Base-by-base conservation (phyloP, 2,797 vertebrate species). In the Enteromius unitaeniatus region DNA sequence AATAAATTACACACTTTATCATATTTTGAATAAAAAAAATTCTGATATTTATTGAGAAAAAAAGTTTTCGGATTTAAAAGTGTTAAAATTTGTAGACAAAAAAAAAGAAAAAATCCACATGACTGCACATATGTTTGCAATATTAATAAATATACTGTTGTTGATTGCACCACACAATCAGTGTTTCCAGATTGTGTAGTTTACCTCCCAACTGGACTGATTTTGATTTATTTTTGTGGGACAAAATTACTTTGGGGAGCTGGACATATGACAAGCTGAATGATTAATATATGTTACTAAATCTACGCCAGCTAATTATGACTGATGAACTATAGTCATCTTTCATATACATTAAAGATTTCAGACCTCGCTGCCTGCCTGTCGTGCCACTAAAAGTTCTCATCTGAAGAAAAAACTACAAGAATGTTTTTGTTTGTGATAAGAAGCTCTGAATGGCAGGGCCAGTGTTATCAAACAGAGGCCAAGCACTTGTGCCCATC, bases 351-450 rank as follows among this genome's bases (percentile, higher is more conserved):
- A 64, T 17, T 31, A 31, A 31, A 60, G 1, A 3, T 34, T 62
- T 62, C 7, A 2, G 19, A 8, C 19, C 14, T 34, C 74, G 26
- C 34, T 58, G 49, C 10, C 34, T 31, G 34, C 28, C 53, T 55
- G 53, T 14, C n/a, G 19, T 31, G 34, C 34, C n/a, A 14, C 4
- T 1, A 21, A 65, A 67, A 19, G 45, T 37, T 53, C 40, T 53
- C 47, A 49, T 73, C 14, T 51, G n/a, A 47, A 65, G 42, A 74
- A 49, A 28, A 49, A 83, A 69, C 74, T 34, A 74, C 34, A 26
- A 77, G 37, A 45, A 55, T 70, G 64, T 83, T 83, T 69, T 37
- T 47, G 19, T 84, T 62, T 15, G 65, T 49, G 82, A 84, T 78
- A 84, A 84, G 82, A 78, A 23, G 26, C 14, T 4, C 7, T 34